Conservation (phyloP, 2,797 vertebrate species). For the Xiphorhynchus erythropygius region DNA sequence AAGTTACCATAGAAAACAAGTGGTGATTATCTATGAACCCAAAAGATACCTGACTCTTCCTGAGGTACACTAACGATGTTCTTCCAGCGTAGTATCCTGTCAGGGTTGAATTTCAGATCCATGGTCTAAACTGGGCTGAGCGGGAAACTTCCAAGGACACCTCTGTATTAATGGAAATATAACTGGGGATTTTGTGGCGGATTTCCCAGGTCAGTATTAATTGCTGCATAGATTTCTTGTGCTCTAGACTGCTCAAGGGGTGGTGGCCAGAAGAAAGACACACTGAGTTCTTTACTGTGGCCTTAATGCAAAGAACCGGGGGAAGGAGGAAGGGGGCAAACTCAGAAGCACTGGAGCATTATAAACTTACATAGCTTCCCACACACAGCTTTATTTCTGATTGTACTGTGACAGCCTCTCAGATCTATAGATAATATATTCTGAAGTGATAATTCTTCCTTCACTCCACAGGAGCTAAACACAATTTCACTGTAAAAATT, state of each 20-base stretch:
- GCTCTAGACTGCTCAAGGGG: background rate
- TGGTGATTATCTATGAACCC: background rate
- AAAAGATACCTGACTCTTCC: background rate
- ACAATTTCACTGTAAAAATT: background rate
- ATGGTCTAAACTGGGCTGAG: background rate
- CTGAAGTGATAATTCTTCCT: background rate
- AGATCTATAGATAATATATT: background rate
- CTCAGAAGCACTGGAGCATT: background rate
- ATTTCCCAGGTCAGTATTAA: background rate
- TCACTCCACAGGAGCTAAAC: background rate
- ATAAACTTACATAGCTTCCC: background rate
- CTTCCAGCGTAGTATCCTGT: background rate
- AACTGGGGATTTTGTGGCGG: background rate
- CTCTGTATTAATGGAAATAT: background rate
- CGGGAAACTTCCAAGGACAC: background rate
- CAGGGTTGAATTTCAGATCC: background rate
- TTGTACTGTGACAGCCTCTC: background rate
- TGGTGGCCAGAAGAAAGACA: background rate
- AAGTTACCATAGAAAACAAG: constrained; percentile 12
- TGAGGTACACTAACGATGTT: background rate
- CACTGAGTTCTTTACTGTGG: background rate
- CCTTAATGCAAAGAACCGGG: background rate
- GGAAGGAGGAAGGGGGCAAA: background rate
- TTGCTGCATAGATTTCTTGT: background rate
- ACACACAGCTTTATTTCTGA: background rate